These are phyloP conservation scores for Pygocentrus nattereri DNA, from an alignment of 2,797 vertebrate genomes.

Conservation along the genomic window DNA sequence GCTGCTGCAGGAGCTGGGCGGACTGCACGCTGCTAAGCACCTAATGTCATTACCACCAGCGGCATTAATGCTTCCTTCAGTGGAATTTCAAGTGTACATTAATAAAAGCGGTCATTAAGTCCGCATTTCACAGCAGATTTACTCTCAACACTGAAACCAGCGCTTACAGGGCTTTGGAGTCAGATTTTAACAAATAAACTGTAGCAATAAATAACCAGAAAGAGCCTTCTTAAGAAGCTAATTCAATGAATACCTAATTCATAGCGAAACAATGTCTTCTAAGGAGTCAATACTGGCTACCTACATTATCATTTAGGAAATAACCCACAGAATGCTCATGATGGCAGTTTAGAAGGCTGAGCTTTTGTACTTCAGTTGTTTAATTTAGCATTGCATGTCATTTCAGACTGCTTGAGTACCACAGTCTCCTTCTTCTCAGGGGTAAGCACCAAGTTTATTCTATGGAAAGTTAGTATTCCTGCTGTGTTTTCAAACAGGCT, in stretches of 20 bases:
- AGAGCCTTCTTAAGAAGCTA: constrained; percentile 28
- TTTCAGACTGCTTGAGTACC: constrained; percentile 35
- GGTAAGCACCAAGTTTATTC: constrained; percentile 15
- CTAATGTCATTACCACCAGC: constrained; percentile 75
- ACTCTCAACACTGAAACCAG: constrained; percentile 55
- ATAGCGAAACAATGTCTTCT: constrained; percentile 18
- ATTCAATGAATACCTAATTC: constrained; percentile 49
- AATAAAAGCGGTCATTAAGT: constrained; percentile 73
- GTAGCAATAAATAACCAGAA: constrained; percentile 47
- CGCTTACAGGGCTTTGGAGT: constrained; percentile 69
- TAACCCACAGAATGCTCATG: neutral
- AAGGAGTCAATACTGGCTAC: constrained; percentile 11
- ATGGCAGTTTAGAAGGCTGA: constrained; percentile 16
- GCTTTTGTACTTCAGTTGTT: neutral
- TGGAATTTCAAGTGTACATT: constrained; percentile 76
- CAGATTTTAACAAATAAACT: constrained; percentile 73
- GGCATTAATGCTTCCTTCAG: constrained; percentile 74
- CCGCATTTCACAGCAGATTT: constrained; percentile 54
- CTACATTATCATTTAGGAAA: neutral
- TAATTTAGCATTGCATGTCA: constrained; percentile 26
- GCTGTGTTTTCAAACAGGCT: constrained; percentile 24
- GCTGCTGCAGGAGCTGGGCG: constrained; percentile 60
- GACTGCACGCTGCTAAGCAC: constrained; percentile 66
- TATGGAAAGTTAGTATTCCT: constrained; percentile 34
- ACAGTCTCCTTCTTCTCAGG: constrained; percentile 6